Evolutionary conservation across 1,140 invertebrate species (phyloP), one percentile per base, ranked within the genome.

Genomic region (Vollenhovia emeryi): DNA sequence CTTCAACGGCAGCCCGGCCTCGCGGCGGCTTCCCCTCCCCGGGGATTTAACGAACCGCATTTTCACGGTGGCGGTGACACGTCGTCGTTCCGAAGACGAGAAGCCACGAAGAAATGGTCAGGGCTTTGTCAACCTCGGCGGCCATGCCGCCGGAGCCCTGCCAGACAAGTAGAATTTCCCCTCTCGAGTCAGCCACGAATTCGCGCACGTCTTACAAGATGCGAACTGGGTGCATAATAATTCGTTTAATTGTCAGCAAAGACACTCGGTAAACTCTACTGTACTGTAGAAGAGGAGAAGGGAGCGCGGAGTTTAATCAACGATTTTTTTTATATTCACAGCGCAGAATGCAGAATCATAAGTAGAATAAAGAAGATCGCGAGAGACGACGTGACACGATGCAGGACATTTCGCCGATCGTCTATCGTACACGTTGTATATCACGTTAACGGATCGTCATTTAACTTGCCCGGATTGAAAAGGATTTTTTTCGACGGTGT

Each of bases 11-110:
- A 21, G 15, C 45, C 21, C 40, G 24, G 36, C 33, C 40, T 60
- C 11, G 30, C 27, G 43, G 30, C 24, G 7, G 64, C 57, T 59
- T 62, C 36, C 55, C 43, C 48, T 30, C 66, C 73, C 45, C 36
- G 7, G n/a, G 36, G 30, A 85, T 60, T 75, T 89, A 89, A 90
- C 79, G 88, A 90, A 87, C 85, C 85, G 87, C 69, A 87, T 89
- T 89, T 84, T 84, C 84, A 55, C 74, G 59, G 79, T 82, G 84
- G 48, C 76, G 45, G 36, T 73, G 84, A 75, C 78, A 84, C 71
- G 76, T 73, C 69, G 85, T 40, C 57, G 33, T 48, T 13, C 15
- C 50, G 66, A 73, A 68, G 74, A 57, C 55, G 84, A 76, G 50
- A 82, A 73, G 62, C 57, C 50, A 30, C 69, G 36, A 84, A 79